phyloP scores from a whole-genome alignment of 2,113 vertebrate genomes.

The Chiloscyllium plagiosum region DNA sequence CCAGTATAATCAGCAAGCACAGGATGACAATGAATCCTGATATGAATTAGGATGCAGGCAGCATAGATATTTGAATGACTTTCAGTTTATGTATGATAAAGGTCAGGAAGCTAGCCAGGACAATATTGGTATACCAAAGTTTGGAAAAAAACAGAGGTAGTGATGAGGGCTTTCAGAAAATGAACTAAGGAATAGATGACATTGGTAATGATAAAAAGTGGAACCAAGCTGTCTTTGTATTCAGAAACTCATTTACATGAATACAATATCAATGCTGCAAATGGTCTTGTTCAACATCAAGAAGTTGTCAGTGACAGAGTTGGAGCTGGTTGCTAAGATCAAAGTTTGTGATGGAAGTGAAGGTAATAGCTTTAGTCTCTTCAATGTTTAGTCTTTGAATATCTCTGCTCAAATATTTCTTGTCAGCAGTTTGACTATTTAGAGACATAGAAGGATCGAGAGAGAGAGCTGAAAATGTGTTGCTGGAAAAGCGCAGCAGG shows the following conservation, averaged over 20 bases:
- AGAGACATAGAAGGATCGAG: not conserved
- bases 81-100: not conserved
- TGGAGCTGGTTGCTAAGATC: not conserved
- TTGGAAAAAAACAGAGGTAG: too few relatives aligned
- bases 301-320: not conserved
- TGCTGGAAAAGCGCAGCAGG: too few relatives aligned
- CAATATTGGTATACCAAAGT: too few relatives aligned
- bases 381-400: not conserved
- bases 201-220: not conserved
- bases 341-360: not conserved
- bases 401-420: not conserved
- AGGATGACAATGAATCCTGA: not conserved
- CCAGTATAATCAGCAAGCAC: not conserved
- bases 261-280: not conserved
- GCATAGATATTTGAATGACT: not conserved
- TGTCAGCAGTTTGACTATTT: not conserved
- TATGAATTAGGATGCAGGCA: not conserved
- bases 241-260: not conserved
- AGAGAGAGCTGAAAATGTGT: too few relatives aligned
- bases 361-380: not conserved
- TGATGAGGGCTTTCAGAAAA: too few relatives aligned
- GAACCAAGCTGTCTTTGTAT: not conserved
- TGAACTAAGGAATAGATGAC: too few relatives aligned
- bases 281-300: not conserved
- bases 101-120: too few relatives aligned